These are phyloP conservation scores for Cairina moschata DNA, from an alignment of 2,113 vertebrate species.

Conservation along the genomic window DNA sequence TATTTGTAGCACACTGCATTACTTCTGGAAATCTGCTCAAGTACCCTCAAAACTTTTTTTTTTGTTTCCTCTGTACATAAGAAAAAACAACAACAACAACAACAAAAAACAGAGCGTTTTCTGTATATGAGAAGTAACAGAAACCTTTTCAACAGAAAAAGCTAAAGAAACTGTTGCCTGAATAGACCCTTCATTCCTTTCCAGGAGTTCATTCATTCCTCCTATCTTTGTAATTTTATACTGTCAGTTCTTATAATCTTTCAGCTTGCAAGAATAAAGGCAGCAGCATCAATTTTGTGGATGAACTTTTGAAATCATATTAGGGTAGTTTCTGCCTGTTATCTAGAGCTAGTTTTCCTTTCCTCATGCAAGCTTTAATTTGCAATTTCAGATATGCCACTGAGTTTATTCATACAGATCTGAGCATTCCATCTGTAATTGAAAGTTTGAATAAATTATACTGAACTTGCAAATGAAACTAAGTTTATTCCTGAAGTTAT, in stretches of 20 bases:
- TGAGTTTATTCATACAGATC: slow-evolving; percentile 15
- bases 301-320: slow-evolving; percentile 21
- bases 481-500: slow-evolving; percentile 24
- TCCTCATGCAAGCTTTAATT: background rate
- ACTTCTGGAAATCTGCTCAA: slow-evolving; percentile 7
- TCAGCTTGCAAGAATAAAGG: slow-evolving; percentile 25
- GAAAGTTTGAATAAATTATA: slow-evolving; percentile 20
- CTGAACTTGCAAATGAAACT: slow-evolving; percentile 9
- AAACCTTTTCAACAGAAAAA: slow-evolving; percentile 30
- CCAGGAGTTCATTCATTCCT: slow-evolving; percentile 30
- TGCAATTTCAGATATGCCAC: background rate
- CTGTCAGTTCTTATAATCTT: slow-evolving; percentile 27
- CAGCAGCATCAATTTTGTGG: slow-evolving; percentile 15
- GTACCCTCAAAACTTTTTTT: background rate
- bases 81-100: background rate
- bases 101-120: background rate
- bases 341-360: background rate
- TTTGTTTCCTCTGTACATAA: background rate
- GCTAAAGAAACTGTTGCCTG: slow-evolving; percentile 14
- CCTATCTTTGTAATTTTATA: slow-evolving; percentile 51
- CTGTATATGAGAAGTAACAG: slow-evolving; percentile 19
- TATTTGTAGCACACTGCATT: background rate
- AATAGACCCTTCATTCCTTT: slow-evolving; percentile 55
- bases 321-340: background rate
- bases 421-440: background rate